Evolutionary conservation across 2,113 vertebrate genomes (phyloP).

Genomic region (Columba livia): DNA sequence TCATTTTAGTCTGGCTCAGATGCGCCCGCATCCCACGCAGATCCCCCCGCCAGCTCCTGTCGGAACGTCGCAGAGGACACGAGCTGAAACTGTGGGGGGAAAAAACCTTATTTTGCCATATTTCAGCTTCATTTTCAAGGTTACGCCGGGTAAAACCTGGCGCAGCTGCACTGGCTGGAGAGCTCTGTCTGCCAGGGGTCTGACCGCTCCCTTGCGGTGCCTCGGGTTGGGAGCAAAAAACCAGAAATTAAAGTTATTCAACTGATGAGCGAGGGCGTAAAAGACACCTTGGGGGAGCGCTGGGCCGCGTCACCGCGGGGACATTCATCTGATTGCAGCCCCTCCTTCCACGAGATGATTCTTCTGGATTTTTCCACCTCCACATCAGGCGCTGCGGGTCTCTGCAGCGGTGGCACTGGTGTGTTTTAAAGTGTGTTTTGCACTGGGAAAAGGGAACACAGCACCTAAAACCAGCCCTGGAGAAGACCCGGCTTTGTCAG

Average conservation of each 20-base stretch:
- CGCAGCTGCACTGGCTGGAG: neutral
- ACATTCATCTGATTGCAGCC: neutral
- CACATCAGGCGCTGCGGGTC: accelerated
- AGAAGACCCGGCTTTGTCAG: neutral
- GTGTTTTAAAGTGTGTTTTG: neutral
- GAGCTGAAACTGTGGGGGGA: neutral
- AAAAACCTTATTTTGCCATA: neutral
- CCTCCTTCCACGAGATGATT: neutral
- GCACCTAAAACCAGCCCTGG: neutral
- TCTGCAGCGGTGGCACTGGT: accelerated
- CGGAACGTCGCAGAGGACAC: neutral
- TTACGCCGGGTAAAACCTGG: neutral
- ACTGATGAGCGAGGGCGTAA: neutral
- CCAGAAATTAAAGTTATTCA: neutral
- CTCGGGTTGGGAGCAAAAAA: neutral
- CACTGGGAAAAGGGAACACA: accelerated
- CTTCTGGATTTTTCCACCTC: slow-evolving; percentile 8
- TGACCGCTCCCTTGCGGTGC: neutral
- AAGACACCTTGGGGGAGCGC: neutral
- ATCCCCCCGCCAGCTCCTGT: neutral
- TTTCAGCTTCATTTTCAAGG: neutral
- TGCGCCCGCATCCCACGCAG: neutral
- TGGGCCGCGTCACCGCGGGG: neutral
- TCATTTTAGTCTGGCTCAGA: neutral
- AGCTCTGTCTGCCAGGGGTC: neutral